A percentile compares a stretch with the other conserved stretches of the same genome.
Evolutionary conservation across 2,113 vertebrate species (phyloP).

Genomic region (Aplodontia rufa): DNA sequence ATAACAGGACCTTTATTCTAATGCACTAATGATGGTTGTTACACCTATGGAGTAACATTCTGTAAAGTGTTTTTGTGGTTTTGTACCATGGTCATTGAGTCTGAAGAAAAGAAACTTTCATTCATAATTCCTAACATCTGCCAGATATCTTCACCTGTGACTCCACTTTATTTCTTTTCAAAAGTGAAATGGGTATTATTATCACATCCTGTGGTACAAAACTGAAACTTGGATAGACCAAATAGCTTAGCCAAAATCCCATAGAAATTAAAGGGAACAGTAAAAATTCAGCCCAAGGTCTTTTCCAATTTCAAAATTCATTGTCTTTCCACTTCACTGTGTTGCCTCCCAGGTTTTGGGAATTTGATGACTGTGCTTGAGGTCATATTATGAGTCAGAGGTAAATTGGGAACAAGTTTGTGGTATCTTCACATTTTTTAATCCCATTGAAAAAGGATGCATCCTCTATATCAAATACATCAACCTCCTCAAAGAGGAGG

Average conservation of each 20-base stretch:
- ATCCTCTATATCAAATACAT: not conserved
- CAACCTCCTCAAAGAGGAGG: not conserved
- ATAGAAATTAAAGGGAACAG: constrained; percentile 20
- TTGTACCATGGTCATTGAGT: not conserved
- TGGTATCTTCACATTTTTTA: not conserved
- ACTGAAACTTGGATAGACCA: not conserved
- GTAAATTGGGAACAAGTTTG: constrained; percentile 41
- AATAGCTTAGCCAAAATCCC: not conserved
- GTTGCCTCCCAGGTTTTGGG: constrained; percentile 23
- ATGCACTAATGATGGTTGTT: not conserved
- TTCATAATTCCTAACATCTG: not conserved
- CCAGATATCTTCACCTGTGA: not conserved
- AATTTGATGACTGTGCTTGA: constrained; percentile 31
- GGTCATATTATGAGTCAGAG: constrained; percentile 62
- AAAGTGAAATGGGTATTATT: not conserved
- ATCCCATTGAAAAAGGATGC: not conserved
- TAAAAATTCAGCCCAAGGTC: not conserved
- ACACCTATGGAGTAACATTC: not conserved
- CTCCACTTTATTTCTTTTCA: not conserved
- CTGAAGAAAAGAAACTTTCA: not conserved
- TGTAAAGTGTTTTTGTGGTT: not conserved
- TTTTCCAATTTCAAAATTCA: constrained; percentile 58
- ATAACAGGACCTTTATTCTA: not conserved
- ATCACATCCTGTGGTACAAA: not conserved
- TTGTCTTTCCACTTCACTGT: constrained; percentile 56